Evolutionary conservation across 2,113 vertebrate species (phyloP).

Genomic region (Cyphomyrus discorhynchus): DNA sequence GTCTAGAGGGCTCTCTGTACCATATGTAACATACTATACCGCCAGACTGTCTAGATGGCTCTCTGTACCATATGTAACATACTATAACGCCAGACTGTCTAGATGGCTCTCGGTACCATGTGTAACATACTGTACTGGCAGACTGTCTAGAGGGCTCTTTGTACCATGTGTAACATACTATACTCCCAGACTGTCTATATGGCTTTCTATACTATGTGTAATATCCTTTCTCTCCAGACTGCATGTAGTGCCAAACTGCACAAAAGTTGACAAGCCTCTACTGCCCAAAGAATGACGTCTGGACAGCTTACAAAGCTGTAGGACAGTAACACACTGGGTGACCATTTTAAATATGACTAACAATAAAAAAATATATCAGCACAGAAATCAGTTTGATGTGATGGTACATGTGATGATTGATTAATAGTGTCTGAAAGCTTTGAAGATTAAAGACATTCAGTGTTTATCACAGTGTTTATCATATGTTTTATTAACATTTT

Average conservation of each 20-base stretch:
- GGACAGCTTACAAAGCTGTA: background rate
- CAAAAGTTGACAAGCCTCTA: conserved; percentile 40
- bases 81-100: no score
- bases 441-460: background rate
- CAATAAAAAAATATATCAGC: background rate
- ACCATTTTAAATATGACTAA: background rate
- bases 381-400: background rate
- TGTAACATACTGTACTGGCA: no score
- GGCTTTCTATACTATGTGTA: conserved; percentile 44
- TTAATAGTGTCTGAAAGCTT: background rate
- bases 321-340: background rate
- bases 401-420: background rate
- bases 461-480: background rate
- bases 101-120: no score
- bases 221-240: conserved; percentile 56
- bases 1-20: no score
- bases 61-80: no score
- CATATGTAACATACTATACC: no score
- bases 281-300: background rate
- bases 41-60: no score
- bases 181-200: background rate
- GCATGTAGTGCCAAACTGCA: conserved; percentile 62
- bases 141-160: no score
- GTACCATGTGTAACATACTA: no score
- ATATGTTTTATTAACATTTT: background rate